Evolutionary conservation across 2,113 vertebrate genomes (phyloP), one percentile per base, ranked within the genome.

Genomic region (Coturnix japonica): DNA sequence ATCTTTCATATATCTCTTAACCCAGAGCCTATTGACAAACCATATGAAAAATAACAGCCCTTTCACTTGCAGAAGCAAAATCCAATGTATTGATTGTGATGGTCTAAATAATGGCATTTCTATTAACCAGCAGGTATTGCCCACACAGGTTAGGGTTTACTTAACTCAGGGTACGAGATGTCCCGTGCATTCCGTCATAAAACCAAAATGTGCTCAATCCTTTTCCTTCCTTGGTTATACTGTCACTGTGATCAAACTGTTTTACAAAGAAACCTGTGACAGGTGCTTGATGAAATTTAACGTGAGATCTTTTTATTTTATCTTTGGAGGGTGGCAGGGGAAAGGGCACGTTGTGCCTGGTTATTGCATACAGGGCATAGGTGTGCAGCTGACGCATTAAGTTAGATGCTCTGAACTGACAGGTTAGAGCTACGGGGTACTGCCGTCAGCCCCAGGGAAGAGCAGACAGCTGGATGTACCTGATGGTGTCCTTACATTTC

Each of bases 41-140:
- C 56, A 20, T 78, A 93, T 96, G 94, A 96, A 87, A 96, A 95
- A 96, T 94, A 89, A 91, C 91, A 91, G 82, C 66, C 65, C 71
- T 95, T 96, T 96, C 91, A 96, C 87, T 93, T 92, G 92, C 76
- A 86, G 91, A 93, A 95, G 95, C 91, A 97, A 96, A 96, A 94
- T 91, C 87, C 93, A 86, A 94, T 95, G 80, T 97, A 97, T 97
- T 96, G 97, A 96, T 97, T 94, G 87, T 94, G 87, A 95, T 95
- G 60, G 91, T 70, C 91, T 96, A 89, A 97, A 94, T 93, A 93
- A 96, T 90, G 94, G 70, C 66, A 87, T 87, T 96, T 94, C 88
- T 90, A 96, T 94, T 91, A 93, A 95, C 83, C 85, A 85, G 73
- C 86, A 79, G 64, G 83, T 39, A 70, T 84, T 81, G 91, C 94